Evolutionary conservation across 2,888 invertebrate species (phyloP).

Genomic region (Spilarctia lutea): DNA sequence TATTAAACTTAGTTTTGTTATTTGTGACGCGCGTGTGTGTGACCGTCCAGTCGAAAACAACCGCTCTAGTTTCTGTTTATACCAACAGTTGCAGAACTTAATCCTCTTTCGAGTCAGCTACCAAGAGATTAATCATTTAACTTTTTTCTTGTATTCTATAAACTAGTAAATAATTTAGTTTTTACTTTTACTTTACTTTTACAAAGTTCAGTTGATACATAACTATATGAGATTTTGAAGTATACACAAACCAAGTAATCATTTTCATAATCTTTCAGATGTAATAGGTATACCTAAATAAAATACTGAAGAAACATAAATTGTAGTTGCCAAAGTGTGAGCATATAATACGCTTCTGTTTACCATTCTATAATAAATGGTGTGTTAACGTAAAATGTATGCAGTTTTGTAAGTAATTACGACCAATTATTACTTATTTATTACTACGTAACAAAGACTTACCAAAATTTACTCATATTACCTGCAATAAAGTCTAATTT

Average conservation of each 20-base stretch:
- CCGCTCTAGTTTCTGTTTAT: not conserved
- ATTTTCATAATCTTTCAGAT: not conserved
- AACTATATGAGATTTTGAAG: too few species aligned
- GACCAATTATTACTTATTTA: too few species aligned
- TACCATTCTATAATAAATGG: not conserved
- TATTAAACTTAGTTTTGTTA: not conserved
- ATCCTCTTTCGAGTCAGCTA: not conserved
- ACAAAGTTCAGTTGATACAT: too few species aligned
- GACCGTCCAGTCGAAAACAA: too few species aligned
- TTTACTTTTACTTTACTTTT: too few species aligned
- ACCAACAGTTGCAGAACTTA: not conserved
- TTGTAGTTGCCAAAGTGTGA: not conserved
- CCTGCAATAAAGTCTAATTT: not conserved
- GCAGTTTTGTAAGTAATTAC: too few species aligned
- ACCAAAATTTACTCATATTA: not conserved
- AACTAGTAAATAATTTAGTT: not conserved
- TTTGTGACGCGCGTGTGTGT: not conserved
- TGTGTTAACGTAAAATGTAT: too few species aligned
- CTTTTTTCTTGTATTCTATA: not conserved
- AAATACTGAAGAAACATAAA: not conserved
- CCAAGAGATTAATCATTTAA: not conserved
- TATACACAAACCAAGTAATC: too few species aligned
- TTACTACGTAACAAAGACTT: not conserved
- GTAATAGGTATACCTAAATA: not conserved
- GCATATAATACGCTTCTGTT: not conserved